Base-by-base conservation (phyloP, 2,113 vertebrate genomes). In the Cranoglanis bouderius region DNA sequence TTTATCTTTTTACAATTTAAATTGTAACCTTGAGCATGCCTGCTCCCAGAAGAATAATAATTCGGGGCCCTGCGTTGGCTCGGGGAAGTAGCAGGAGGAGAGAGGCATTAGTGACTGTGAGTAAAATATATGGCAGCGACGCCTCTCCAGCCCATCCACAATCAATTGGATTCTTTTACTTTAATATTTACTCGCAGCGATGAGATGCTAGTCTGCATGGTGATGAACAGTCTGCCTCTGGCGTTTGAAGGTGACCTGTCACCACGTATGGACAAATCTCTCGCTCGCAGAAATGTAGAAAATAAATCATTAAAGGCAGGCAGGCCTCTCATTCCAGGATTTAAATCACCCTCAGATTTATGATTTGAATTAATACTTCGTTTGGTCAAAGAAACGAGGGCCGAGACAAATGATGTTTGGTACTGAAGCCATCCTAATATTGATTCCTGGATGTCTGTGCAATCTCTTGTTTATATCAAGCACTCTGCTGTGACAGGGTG, bases 171-270 rank as follows among this genome's bases (percentile, higher is more conserved):
- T 98, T 99, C 98, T 98, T 99, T 99, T 99, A 96, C 97, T 99
- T 99, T 99, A 99, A 99, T 99, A 99, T 99, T 99, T 99, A 99
- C 98, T 99, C 96, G 97, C 97, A 96, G 96, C 97, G 97, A 98
- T 98, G 98, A 99, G 97, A 98, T 98, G 96, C 98, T 99, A 96
- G 98, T 98, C 97, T 98, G 97, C 97, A 97, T 98, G 97, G 97
- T 99, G 98, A 99, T 99, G 98, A 99, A 99, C 97, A 98, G 98
- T 97, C 97, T 97, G 97, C 97, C 97, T 96, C 96, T 98, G 97
- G 98, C 97, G 97, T 98, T 97, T 99, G 98, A 99, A 99, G 98
- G 98, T 99, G 98, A 99, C 98, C 98, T 99, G 98, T 99, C 98
- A 99, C 96, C 97, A 97, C 96, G 96, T 98, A 97, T 98, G 98